Conservation (phyloP, 2,888 invertebrate genomes). For the Drosophila melanosoma region DNA sequence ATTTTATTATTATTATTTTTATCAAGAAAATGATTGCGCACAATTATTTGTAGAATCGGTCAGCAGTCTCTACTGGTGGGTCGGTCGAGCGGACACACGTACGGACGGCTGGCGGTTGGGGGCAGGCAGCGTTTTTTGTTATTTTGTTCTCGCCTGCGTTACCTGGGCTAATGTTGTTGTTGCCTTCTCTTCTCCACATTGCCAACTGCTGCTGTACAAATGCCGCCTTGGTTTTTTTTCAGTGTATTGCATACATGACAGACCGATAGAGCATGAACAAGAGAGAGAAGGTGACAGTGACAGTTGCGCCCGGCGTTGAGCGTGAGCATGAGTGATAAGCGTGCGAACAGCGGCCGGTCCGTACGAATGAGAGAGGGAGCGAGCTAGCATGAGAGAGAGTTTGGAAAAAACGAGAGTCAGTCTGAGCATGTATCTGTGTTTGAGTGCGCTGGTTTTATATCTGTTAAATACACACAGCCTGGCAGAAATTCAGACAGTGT, state of each 20-base stretch:
- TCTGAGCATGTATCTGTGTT: constrained; percentile 5
- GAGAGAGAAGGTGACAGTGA: constrained; percentile 26
- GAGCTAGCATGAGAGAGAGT: constrained; percentile 28
- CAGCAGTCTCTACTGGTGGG: constrained; percentile 38
- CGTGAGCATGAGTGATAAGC: constrained; percentile 54
- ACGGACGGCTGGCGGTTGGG: constrained; percentile 26
- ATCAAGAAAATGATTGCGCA: constrained; percentile 57
- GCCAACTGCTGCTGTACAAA: constrained; percentile 76
- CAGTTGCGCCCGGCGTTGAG: constrained; percentile 39
- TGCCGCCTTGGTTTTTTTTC: constrained; percentile 69
- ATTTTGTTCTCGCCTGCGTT: constrained; percentile 60
- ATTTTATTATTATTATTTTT: constrained; percentile 47
- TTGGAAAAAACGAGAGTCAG: constrained; percentile 44
- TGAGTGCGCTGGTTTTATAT: constrained; percentile 37
- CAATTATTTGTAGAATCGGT: constrained; percentile 58
- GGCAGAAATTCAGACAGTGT: constrained; percentile 77
- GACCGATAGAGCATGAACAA: constrained; percentile 35
- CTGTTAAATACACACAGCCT: constrained; percentile 81
- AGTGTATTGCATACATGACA: constrained; percentile 61
- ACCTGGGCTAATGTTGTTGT: constrained; percentile 65
- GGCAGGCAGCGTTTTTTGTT: constrained; percentile 42
- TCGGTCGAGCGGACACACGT: constrained; percentile 5
- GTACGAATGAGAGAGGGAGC: constrained; percentile 22
- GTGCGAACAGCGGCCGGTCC: constrained; percentile 41
- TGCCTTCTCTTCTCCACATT: constrained; percentile 77